Evolutionary conservation across 2,888 invertebrate species (phyloP).

Genomic region (Epirrita christyi): DNA sequence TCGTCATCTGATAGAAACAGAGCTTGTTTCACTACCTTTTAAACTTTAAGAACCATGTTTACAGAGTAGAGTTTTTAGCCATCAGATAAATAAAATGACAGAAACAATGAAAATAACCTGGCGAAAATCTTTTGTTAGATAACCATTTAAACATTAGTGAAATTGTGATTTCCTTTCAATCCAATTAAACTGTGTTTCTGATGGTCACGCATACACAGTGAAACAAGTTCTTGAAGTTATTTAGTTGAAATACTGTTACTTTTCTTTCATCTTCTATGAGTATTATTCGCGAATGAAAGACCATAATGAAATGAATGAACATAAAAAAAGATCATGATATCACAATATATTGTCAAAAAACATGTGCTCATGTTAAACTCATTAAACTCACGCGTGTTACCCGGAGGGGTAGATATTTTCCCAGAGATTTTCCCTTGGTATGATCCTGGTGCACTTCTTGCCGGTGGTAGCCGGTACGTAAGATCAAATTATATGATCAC

Average conservation of each 20-base stretch:
- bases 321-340: neutral
- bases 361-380: too few species aligned
- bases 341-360: neutral
- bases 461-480: neutral
- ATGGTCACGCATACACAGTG: neutral
- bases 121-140: too few species aligned
- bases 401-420: too few species aligned
- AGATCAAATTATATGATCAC: neutral
- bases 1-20: slow-evolving; percentile 17
- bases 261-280: slow-evolving; percentile 44
- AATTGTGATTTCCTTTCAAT: too few species aligned
- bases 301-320: neutral
- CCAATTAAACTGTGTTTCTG: too few species aligned
- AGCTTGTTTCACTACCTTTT: slow-evolving; percentile 18
- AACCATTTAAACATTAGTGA: too few species aligned
- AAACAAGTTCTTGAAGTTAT: slow-evolving; percentile 4
- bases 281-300: slow-evolving; percentile 44
- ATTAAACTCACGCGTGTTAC: neutral
- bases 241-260: slow-evolving; percentile 34
- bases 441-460: neutral
- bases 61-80: too few species aligned
- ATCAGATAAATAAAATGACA: too few species aligned
- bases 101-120: too few species aligned
- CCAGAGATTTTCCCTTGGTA: neutral
- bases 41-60: neutral